Percentiles rank a stretch among this genome's conserved stretches.
phyloP scores from a whole-genome alignment of 2,797 vertebrate species.

The Neosalanx taihuensis region DNA sequence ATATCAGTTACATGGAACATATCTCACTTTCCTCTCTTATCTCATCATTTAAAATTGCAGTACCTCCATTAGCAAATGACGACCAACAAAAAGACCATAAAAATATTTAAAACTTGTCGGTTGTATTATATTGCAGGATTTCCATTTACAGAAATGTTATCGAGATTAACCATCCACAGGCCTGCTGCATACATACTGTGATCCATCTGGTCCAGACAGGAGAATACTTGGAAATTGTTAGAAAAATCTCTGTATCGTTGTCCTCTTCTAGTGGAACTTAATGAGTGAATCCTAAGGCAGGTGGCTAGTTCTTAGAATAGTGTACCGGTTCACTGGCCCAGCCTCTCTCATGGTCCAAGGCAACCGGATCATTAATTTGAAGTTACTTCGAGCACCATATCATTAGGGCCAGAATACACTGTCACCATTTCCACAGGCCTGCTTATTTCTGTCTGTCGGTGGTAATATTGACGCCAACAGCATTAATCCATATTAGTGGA shows the following conservation, averaged over 20 bases:
- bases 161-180: background rate
- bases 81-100: background rate
- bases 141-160: background rate
- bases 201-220: slow-evolving; percentile 27
- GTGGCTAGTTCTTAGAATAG: slow-evolving; percentile 58
- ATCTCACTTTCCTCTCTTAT: no score
- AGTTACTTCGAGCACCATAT: slow-evolving; percentile 57
- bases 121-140: background rate
- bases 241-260: slow-evolving; percentile 28
- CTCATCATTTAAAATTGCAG: no score
- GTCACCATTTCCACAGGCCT: slow-evolving; percentile 53
- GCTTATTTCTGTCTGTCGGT: slow-evolving; percentile 61
- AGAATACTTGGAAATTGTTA: slow-evolving; percentile 37
- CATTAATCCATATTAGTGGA: slow-evolving; percentile 53
- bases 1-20: no score
- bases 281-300: slow-evolving; percentile 53
- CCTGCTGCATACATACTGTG: slow-evolving; percentile 40
- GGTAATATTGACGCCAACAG: slow-evolving; percentile 47
- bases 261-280: slow-evolving; percentile 38
- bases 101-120: background rate
- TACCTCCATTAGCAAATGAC: no score
- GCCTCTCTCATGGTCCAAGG: slow-evolving; percentile 41
- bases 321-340: slow-evolving; percentile 49
- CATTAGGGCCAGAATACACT: slow-evolving; percentile 59
- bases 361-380: slow-evolving; percentile 67